Evolutionary conservation across 2,888 invertebrate species (phyloP), one percentile per base, ranked within the genome.

Genomic region (Thymelicus acteon): DNA sequence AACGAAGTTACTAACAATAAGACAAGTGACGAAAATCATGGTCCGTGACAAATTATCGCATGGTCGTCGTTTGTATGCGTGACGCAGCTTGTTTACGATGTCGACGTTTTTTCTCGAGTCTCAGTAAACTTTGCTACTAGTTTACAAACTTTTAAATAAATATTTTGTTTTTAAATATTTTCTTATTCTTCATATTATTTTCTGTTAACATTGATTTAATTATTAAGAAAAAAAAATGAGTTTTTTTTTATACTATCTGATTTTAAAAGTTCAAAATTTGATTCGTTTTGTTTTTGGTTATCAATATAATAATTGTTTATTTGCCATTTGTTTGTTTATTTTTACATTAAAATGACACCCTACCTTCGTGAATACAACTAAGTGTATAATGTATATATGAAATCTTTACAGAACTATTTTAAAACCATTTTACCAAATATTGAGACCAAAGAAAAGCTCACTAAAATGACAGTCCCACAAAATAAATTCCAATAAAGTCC

Each of bases 1-100:
- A n/a, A 54, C 24, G 54, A 39, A 67, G 72, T 69, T 49, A n/a
- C 39, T 19, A 47, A n/a, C n/a, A n/a, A n/a, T n/a, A n/a, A 68
- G 64, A 71, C 57, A 72, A 74, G 62, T 72, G 52, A 47, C 47
- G 39, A 40, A 44, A 15, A 60, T 57, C 47, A 67, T 31, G 57
- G 58, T 67, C 52, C 63, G 40, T 60, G 54, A 24, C 24, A 54
- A 37, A 70, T 69, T 47, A 71, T 48, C 68, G 70, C 47, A 72
- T 68, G 63, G 73, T 62, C 73, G 57, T 57, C 73, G 75, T 77
- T 77, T 74, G 71, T 74, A 72, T 73, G 72, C 69, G 61, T 72
- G 69, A 70, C 61, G 72, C 71, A 68, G 61, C 67, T 72, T 77
- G 76, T 77, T 77, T 78, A 76, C 73, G 60, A 48, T 63, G 54